Evolutionary conservation across 2,888 invertebrate species (phyloP).

Genomic region (Drosophila paracracens): DNA sequence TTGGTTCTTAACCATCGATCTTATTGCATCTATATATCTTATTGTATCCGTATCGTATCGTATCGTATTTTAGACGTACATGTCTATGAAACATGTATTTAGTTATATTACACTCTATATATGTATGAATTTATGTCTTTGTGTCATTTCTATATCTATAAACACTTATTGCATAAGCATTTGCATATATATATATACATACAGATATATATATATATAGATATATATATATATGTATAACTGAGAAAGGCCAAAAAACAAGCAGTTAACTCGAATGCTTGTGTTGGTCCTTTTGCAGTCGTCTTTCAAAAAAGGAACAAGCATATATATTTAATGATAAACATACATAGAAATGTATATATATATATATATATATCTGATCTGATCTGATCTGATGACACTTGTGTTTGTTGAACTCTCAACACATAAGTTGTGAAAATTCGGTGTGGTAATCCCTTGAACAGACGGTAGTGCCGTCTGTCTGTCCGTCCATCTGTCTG

Average conservation of each 20-base stretch:
- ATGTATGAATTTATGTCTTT: slow-evolving; percentile 13
- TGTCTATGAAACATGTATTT: slow-evolving; percentile 12
- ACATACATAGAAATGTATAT: neutral
- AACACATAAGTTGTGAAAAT: slow-evolving; percentile 45
- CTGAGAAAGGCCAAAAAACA: neutral
- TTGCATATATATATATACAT: slow-evolving; percentile 3
- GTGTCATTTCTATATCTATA: slow-evolving; percentile 4
- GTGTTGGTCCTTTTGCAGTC: slow-evolving; percentile 9
- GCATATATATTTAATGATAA: slow-evolving; percentile 6
- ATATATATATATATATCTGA: neutral
- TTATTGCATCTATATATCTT: slow-evolving; percentile 17
- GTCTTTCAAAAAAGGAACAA: neutral
- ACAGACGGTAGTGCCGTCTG: neutral
- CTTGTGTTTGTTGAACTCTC: slow-evolving; percentile 41
- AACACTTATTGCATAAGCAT: slow-evolving; percentile 12
- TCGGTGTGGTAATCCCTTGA: neutral
- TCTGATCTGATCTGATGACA: slow-evolving; percentile 1
- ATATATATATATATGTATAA: neutral
- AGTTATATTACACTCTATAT: slow-evolving; percentile 7
- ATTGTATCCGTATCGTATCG: slow-evolving; percentile 9
- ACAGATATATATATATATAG: too few relatives aligned
- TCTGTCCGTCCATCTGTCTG: neutral
- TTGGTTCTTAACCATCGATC: slow-evolving; percentile 38
- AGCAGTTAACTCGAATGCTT: slow-evolving; percentile 7
- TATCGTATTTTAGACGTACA: slow-evolving; percentile 26